Conservation (phyloP, 2,888 invertebrate genomes). For the Rhodophaea formosa region DNA sequence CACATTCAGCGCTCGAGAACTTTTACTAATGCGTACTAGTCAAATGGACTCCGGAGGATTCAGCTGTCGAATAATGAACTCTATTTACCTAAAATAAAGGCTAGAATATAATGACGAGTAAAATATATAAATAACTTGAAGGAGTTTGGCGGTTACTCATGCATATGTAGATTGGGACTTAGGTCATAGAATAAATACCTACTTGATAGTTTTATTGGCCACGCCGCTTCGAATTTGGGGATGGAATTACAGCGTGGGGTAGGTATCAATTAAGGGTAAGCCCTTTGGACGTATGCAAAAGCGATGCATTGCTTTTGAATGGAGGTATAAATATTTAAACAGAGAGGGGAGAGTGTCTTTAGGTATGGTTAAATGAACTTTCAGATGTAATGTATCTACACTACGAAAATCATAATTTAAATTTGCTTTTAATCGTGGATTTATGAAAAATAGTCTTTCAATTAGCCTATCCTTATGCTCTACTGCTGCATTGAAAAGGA, state of each 20-base stretch:
- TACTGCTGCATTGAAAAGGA: too few relatives aligned
- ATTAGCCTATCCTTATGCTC: too few relatives aligned
- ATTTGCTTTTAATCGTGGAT: too few relatives aligned
- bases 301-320: conserved; percentile 9
- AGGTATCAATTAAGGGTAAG: conserved; percentile 19
- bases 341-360: conserved; percentile 8
- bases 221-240: conserved; percentile 24
- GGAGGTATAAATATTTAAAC: conserved; percentile 15
- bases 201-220: conserved; percentile 42
- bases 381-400: too few relatives aligned
- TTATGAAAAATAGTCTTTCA: too few relatives aligned
- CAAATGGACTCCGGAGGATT: conserved; percentile 75
- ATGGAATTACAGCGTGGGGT: conserved; percentile 21
- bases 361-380: not conserved
- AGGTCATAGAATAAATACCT: conserved; percentile 65
- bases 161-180: conserved; percentile 76
- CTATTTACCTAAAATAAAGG: conserved; percentile 47
- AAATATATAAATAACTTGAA: conserved; percentile 52
- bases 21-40: conserved; percentile 79
- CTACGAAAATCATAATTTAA: too few relatives aligned
- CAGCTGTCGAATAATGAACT: conserved; percentile 53
- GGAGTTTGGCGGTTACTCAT: conserved; percentile 62
- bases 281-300: conserved; percentile 16
- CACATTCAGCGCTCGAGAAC: conserved; percentile 60
- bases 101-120: conserved; percentile 43